Evolutionary conservation across 2,888 invertebrate species (phyloP).

Genomic region (Parascotia fuliginaria): DNA sequence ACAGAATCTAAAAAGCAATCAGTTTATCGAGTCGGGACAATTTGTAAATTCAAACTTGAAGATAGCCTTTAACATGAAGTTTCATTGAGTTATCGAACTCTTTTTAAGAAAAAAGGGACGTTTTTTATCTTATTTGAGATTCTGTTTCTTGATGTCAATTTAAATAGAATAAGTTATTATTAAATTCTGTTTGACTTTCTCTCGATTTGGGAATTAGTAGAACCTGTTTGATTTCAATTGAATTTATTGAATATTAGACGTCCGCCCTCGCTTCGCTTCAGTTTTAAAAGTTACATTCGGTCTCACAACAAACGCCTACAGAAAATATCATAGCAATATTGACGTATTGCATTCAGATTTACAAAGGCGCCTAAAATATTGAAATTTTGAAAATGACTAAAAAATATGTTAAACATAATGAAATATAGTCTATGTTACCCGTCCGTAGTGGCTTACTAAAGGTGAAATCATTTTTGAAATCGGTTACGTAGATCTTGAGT

Average conservation of each 20-base stretch:
- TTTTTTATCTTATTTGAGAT: conserved; percentile 52
- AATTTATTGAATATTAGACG: neutral
- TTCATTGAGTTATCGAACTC: conserved; percentile 58
- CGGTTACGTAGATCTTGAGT: too few species aligned
- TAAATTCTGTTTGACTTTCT: conserved; percentile 18
- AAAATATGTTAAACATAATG: too few species aligned
- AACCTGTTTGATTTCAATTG: neutral
- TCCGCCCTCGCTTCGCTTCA: neutral
- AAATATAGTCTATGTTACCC: too few species aligned
- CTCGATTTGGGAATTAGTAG: conserved; percentile 8
- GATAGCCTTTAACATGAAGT: conserved; percentile 43
- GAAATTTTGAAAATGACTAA: too few species aligned
- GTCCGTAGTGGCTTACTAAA: too few species aligned
- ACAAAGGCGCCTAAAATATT: too few species aligned
- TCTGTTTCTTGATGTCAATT: conserved; percentile 43
- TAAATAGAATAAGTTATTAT: conserved; percentile 29
- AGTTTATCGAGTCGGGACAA: conserved; percentile 46
- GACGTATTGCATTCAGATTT: too few species aligned
- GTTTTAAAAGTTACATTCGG: too few species aligned
- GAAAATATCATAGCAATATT: too few species aligned
- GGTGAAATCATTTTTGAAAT: too few species aligned
- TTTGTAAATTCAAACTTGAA: conserved; percentile 46
- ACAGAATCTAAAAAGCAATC: conserved; percentile 43
- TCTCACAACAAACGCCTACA: too few species aligned
- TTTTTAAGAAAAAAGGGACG: conserved; percentile 47